phyloP scores from a whole-genome alignment of 2,113 vertebrate species.

The Elgaria multicarinata region DNA sequence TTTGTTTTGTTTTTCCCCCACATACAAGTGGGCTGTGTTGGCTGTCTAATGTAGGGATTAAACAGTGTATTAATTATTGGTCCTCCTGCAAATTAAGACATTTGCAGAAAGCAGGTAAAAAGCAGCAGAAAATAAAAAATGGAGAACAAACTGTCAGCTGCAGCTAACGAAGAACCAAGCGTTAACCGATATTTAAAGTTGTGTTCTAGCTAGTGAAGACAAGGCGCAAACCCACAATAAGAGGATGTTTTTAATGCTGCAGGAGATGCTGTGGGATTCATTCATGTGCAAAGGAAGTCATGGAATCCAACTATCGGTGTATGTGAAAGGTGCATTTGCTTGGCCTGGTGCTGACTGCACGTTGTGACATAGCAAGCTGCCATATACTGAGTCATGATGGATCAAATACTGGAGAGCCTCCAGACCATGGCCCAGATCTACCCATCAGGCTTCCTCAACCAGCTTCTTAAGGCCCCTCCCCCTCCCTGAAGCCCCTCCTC shows the following conservation, averaged over 20 bases:
- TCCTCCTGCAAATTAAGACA: slow-evolving; percentile 47
- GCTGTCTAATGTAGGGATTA: slow-evolving; percentile 55
- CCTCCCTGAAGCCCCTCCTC: too few relatives aligned
- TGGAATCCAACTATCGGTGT: slow-evolving; percentile 6
- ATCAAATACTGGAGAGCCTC: neutral
- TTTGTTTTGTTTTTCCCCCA: slow-evolving; percentile 44
- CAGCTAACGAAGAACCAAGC: neutral
- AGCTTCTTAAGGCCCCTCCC: too few relatives aligned
- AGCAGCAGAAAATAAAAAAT: slow-evolving; percentile 36
- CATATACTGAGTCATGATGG: neutral
- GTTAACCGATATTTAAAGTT: slow-evolving; percentile 35
- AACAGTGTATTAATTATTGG: slow-evolving; percentile 49
- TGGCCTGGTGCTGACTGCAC: fast-evolving
- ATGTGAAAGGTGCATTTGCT: slow-evolving; percentile 35
- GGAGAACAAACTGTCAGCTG: slow-evolving; percentile 8
- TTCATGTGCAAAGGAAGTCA: slow-evolving; percentile 8
- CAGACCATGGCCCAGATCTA: neutral
- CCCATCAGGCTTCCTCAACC: neutral
- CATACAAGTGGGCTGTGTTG: slow-evolving; percentile 43
- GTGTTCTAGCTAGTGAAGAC: slow-evolving; percentile 14
- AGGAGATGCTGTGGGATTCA: neutral
- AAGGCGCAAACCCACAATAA: slow-evolving; percentile 28
- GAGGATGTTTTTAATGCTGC: slow-evolving; percentile 19
- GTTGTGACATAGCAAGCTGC: neutral
- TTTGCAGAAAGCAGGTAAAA: slow-evolving; percentile 54